Evolutionary conservation across 2,888 invertebrate species (phyloP), one percentile per base, ranked within the genome.

Genomic region (Spilosoma lubricipeda): DNA sequence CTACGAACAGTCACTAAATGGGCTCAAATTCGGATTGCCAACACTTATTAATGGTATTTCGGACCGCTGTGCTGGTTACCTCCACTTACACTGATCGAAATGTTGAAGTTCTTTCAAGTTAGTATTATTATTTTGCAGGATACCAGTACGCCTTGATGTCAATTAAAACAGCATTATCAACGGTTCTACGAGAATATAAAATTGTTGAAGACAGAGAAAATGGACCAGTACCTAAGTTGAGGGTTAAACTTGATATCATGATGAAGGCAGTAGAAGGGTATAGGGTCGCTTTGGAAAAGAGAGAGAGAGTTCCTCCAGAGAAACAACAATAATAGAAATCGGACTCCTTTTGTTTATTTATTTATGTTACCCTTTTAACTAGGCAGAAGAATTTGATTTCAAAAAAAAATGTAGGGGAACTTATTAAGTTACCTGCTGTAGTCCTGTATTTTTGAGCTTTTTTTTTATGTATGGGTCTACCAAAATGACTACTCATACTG

Each of bases 61-160:
- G 33, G 33, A 33, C 33, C 33, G 3, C 33, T 33, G 33, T 33
- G 33, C 33, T 33, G 33, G 3, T 33, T 33, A 33, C 33, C n/a
- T n/a, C n/a, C n/a, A n/a, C n/a, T n/a, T n/a, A n/a, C n/a, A n/a
- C n/a, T n/a, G 33, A 33, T 33, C 33, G 42, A 42, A 13, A 8
- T 42, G 0, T 42, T 13, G 42, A 11, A 13, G 42, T 11, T 42
- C 11, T 42, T 42, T 13, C 13, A 13, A 9, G 66, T 33, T 33
- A 33, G 3, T 33, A 33, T 33, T 27, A 74, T 81, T 78, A 72
- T 83, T 83, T 77, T 1, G 39, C 89, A 95, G 95, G 95, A 56
- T 95, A 93, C 80, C 94, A 94, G 78, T 95, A 94, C 80, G 94
- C 94, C 0, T 74, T 95, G 73, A 92, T 94, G 92, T 95, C 94